phyloP scores from a whole-genome alignment of 2,797 vertebrate genomes.

The Myotis planiceps region DNA sequence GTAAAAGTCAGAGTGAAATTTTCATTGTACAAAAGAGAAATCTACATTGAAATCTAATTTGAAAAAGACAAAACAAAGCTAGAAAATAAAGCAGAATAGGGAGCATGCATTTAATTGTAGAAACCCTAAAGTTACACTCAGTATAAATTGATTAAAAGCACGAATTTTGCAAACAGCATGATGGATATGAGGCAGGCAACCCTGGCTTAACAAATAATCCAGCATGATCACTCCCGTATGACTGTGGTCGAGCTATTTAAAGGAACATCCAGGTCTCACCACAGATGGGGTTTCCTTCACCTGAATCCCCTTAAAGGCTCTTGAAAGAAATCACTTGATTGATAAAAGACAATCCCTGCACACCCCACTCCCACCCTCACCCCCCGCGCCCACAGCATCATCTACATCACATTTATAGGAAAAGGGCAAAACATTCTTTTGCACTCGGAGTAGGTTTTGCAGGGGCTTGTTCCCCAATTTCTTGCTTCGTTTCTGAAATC shows the following conservation, averaged over 20 bases:
- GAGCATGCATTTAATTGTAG: background rate
- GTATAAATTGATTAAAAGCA: background rate
- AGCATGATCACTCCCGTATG: background rate
- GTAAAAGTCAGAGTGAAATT: slow-evolving; percentile 42
- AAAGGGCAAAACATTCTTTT: slow-evolving; percentile 5
- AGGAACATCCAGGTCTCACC: background rate
- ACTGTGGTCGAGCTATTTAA: slow-evolving; percentile 17
- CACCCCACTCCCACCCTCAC: background rate
- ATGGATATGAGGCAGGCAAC: slow-evolving; percentile 14
- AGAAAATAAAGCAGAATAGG: background rate
- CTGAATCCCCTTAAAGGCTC: slow-evolving; percentile 53
- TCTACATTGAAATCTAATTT: background rate
- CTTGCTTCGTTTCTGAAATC: slow-evolving; percentile 15
- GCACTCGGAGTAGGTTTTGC: slow-evolving; percentile 12
- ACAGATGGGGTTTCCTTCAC: slow-evolving; percentile 48
- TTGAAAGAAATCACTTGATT: background rate
- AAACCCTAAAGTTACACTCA: slow-evolving; percentile 25
- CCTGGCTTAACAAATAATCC: slow-evolving; percentile 41
- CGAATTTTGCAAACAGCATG: background rate
- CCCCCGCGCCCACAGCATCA: background rate
- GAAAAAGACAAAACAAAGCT: slow-evolving; percentile 37
- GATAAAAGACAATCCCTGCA: background rate
- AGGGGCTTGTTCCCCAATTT: background rate
- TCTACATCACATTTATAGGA: background rate
- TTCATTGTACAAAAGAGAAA: slow-evolving; percentile 36